phyloP scores from a whole-genome alignment of 2,113 vertebrate genomes.

The Mastomys coucha region DNA sequence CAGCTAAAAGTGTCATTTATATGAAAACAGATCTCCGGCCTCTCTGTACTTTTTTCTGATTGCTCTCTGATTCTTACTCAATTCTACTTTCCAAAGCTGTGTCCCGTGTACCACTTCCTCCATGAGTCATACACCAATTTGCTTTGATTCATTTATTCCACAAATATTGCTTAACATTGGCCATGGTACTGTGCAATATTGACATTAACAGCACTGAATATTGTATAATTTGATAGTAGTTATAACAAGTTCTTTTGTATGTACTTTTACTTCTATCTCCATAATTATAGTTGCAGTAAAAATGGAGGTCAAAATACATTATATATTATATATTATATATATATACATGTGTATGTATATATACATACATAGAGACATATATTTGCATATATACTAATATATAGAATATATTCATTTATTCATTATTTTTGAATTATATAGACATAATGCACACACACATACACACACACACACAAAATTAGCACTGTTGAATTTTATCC shows the following conservation, averaged over 20 bases:
- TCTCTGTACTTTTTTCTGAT: neutral
- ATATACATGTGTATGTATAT: neutral
- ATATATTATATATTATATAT: neutral
- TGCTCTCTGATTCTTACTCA: neutral
- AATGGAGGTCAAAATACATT: neutral
- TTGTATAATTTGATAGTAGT: neutral
- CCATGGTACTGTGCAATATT: neutral
- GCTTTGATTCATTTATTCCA: neutral
- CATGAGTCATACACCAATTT: neutral
- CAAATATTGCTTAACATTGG: neutral
- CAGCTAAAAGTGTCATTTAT: neutral
- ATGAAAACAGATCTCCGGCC: neutral
- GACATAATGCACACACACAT: neutral
- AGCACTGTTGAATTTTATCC: neutral
- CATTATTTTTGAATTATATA: neutral
- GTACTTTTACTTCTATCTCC: neutral
- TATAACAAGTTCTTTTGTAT: neutral
- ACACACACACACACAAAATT: neutral
- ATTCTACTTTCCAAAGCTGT: neutral
- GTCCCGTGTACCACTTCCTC: neutral
- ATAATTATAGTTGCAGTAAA: neutral
- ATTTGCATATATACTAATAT: neutral
- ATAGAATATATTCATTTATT: neutral
- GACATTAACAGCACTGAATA: neutral
- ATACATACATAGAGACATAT: neutral